Conservation (phyloP, 2,888 invertebrate species). For the Acanthosepion esculentum region DNA sequence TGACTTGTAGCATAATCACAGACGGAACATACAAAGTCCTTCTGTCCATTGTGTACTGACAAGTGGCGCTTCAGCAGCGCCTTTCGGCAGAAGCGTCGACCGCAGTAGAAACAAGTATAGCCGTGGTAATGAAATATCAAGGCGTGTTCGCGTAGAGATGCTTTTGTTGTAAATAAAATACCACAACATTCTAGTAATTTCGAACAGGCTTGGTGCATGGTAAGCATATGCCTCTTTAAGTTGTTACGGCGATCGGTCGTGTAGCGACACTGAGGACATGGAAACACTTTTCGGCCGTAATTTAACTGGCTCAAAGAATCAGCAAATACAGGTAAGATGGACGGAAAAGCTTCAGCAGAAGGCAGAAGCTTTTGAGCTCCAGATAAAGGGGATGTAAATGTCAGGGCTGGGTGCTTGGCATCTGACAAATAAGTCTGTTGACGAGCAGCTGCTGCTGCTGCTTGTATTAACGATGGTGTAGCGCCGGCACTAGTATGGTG, state of each 20-base stretch:
- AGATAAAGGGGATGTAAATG: neutral
- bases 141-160: conserved; percentile 75
- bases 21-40: conserved; percentile 75
- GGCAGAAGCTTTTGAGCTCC: conserved; percentile 34
- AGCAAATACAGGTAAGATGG: conserved; percentile 50
- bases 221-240: conserved; percentile 75
- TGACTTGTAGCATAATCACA: conserved; percentile 77
- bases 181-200: conserved; percentile 75
- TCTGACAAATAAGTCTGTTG: conserved; percentile 39
- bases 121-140: conserved; percentile 75
- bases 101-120: conserved; percentile 75
- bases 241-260: conserved; percentile 75
- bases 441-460: neutral
- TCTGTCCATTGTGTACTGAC: conserved; percentile 76
- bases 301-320: conserved; percentile 53
- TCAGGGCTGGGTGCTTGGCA: neutral
- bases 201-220: conserved; percentile 75
- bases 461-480: neutral
- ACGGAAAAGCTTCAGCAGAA: conserved; percentile 48
- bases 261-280: conserved; percentile 73
- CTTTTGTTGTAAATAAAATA: conserved; percentile 74
- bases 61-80: conserved; percentile 76
- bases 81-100: conserved; percentile 75
- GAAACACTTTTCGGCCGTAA: conserved; percentile 67
- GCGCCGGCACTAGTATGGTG: neutral